Base-by-base conservation (phyloP, 2,797 vertebrate genomes). In the Dermochelys coriacea region DNA sequence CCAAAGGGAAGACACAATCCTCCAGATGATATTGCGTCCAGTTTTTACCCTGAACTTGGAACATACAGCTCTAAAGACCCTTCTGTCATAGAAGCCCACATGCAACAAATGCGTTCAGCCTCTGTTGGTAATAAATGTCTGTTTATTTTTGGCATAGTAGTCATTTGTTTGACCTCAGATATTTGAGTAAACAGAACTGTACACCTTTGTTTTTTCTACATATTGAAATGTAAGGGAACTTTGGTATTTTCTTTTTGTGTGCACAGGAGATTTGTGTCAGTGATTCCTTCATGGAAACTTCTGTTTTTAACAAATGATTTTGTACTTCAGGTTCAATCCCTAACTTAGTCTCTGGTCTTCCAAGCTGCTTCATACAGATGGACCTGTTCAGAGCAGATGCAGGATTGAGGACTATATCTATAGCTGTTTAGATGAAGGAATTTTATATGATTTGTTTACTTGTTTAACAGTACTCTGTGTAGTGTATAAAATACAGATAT, bases 51-150 rank as follows among this genome's bases (percentile, higher is more conserved):
- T 45, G 99, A 99, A 51, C 97, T 99, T 9, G 99, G 99, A 93
- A 97, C 99, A 68, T 99, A 99, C 97, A 99, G 99, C 97, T 99
- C 99, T 92, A 99, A 97, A 95, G 99, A 99, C 95, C 99, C 99
- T 89, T 97, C 98, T 80, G 97, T 99, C 77, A 97, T 99, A 88
- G 99, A 99, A 96, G 98, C 98, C 74, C 99, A 99, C 96, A 99
- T 99, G 99, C 98, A 98, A 94, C 99, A 99, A 98, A 97, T 99
- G 64, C 98, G 98, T 71, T 98, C 98, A 82, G 99, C 99, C 88
- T 99, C 99, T 64, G 99, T 99, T 86, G 99, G 99, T 99, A 98
- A 99, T 98, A 94, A 94, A 75, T 89, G 82, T 97, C 82, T 96
- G 34, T 92, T 89, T 0, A 0, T 97, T 94, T 61, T 96, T 84